These are phyloP conservation scores for Drosophila mauritiana DNA, from an alignment of 1,140 invertebrate species.

Conservation along the genomic window DNA sequence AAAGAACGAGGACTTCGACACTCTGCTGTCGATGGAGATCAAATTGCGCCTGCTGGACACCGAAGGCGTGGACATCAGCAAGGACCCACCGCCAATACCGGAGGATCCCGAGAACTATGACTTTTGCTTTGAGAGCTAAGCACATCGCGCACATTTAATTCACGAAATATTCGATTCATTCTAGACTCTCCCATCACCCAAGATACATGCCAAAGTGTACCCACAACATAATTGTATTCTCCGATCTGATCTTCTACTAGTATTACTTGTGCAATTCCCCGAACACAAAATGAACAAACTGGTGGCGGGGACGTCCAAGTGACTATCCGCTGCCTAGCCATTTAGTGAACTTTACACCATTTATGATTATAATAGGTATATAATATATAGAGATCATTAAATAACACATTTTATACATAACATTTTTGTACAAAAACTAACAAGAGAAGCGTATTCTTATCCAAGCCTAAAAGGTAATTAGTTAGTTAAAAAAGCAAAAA, in stretches of 20 bases:
- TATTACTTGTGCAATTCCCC: slow-evolving; percentile 71
- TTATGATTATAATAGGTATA: slow-evolving; percentile 68
- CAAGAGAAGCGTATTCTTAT: slow-evolving; percentile 65
- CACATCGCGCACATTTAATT: background rate
- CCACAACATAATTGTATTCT: slow-evolving; percentile 32
- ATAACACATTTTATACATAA: slow-evolving; percentile 76
- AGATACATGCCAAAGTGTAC: slow-evolving; percentile 77
- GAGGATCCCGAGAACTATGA: slow-evolving; percentile 94
- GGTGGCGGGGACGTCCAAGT: slow-evolving; percentile 11
- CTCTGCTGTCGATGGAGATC: slow-evolving; percentile 97
- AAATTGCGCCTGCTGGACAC: slow-evolving; percentile 96
- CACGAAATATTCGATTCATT: slow-evolving; percentile 15
- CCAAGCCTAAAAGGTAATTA: slow-evolving; percentile 39
- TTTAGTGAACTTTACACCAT: slow-evolving; percentile 67
- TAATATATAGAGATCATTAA: slow-evolving; percentile 66
- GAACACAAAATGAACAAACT: slow-evolving; percentile 54
- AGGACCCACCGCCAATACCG: slow-evolving; percentile 95
- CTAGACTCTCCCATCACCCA: slow-evolving; percentile 37
- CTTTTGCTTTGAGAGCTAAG: slow-evolving; percentile 89
- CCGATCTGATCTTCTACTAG: slow-evolving; percentile 54
- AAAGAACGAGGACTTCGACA: slow-evolving; percentile 95
- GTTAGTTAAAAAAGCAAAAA: slow-evolving; percentile 40
- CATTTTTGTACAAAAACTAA: slow-evolving; percentile 74
- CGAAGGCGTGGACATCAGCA: slow-evolving; percentile 97
- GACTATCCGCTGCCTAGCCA: slow-evolving; percentile 41